Conservation (phyloP, 2,113 vertebrate species). For the Psophia crepitans region DNA sequence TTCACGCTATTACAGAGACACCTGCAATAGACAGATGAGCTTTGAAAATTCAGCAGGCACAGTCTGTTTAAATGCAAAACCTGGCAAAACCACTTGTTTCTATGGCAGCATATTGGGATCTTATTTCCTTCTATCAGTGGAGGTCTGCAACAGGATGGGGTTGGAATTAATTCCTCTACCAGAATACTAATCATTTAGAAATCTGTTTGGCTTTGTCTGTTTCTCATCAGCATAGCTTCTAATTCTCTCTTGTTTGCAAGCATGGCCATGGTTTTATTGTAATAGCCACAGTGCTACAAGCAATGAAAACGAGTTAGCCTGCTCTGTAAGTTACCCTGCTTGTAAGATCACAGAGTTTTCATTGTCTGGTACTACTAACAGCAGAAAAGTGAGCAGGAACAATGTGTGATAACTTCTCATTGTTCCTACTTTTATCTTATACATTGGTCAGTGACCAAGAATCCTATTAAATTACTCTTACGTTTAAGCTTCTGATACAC, state of each 20-base stretch:
- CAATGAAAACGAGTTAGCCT: background rate
- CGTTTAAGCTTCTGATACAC: background rate
- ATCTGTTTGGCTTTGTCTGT: background rate
- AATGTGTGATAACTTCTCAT: background rate
- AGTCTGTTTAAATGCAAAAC: slow-evolving; percentile 31
- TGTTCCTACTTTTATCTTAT: background rate
- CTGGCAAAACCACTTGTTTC: background rate
- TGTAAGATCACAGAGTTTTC: background rate
- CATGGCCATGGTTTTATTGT: background rate
- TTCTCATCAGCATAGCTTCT: background rate
- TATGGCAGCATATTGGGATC: background rate
- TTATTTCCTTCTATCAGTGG: background rate
- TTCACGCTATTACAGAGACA: background rate
- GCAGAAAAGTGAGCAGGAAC: background rate
- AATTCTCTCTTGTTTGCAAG: background rate
- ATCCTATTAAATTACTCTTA: background rate
- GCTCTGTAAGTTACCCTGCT: background rate
- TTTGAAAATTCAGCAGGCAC: slow-evolving; percentile 42
- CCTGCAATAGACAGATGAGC: background rate
- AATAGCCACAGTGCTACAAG: background rate
- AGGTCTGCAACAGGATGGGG: background rate
- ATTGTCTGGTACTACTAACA: background rate
- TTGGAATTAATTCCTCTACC: background rate
- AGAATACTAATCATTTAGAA: background rate
- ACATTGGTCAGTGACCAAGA: background rate